A percentile compares a stretch with the other conserved stretches of the same genome.
Evolutionary conservation across 2,113 vertebrate species (phyloP).

Genomic region (Tauraco erythrolophus): DNA sequence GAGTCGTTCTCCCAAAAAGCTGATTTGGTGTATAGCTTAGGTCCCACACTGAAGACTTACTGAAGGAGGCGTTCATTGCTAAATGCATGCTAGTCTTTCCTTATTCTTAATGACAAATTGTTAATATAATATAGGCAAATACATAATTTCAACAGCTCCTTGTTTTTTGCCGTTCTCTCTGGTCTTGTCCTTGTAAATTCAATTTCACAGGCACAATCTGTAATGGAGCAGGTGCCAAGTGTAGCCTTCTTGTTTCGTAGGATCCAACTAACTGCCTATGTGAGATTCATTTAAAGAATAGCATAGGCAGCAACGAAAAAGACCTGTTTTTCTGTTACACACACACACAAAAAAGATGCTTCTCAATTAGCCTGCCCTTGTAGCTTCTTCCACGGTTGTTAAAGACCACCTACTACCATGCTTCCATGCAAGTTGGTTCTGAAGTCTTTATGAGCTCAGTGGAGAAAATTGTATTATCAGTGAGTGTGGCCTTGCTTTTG

Average conservation of each 20-base stretch:
- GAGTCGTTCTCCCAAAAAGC: neutral
- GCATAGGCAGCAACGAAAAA: neutral
- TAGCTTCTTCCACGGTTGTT: neutral
- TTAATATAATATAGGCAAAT: slow-evolving; percentile 7
- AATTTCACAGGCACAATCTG: slow-evolving; percentile 58
- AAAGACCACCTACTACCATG: neutral
- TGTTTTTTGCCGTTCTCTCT: slow-evolving; percentile 32
- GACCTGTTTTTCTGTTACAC: neutral
- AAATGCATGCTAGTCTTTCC: neutral
- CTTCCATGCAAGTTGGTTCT: neutral
- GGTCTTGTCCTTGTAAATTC: slow-evolving; percentile 56
- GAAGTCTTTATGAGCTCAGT: neutral
- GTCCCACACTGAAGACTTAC: neutral
- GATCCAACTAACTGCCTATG: slow-evolving; percentile 37
- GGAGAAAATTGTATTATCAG: neutral
- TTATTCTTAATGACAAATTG: slow-evolving; percentile 14
- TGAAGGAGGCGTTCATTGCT: neutral
- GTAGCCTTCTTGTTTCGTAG: slow-evolving; percentile 52
- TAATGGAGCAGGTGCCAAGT: slow-evolving; percentile 52
- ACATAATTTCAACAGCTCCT: neutral
- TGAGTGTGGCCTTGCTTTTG: neutral
- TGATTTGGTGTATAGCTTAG: neutral
- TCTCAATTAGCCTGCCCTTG: neutral
- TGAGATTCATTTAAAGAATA: slow-evolving; percentile 41
- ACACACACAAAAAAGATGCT: neutral